Percentiles rank a stretch among this genome's conserved stretches.
These are phyloP conservation scores for Drosophila ogumai DNA, from an alignment of 1,140 invertebrate genomes.

Conservation along the genomic window DNA sequence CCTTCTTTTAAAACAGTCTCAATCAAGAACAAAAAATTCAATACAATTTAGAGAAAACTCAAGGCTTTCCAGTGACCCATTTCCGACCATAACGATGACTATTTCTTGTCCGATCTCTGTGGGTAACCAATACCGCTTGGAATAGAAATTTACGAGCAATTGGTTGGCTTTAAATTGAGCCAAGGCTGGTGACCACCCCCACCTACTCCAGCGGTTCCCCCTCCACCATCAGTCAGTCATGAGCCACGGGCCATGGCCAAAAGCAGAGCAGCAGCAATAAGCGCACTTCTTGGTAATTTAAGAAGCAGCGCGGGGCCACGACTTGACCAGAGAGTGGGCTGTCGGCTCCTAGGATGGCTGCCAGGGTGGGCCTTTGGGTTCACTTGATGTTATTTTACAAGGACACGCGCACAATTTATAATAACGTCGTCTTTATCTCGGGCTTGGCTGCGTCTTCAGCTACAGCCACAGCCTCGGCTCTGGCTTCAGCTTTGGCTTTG, in stretches of 20 bases:
- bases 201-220: too few species aligned
- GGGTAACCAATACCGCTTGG: background rate
- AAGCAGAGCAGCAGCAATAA: constrained; percentile 58
- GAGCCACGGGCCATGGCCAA: constrained; percentile 34
- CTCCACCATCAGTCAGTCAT: constrained; percentile 20
- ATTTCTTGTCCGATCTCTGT: background rate
- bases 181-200: constrained; percentile 39
- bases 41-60: background rate
- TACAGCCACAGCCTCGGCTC: background rate
- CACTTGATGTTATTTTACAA: constrained; percentile 81
- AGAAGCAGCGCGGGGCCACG: constrained; percentile 54
- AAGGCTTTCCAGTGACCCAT: background rate
- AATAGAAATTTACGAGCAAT: constrained; percentile 36
- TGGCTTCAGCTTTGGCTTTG: constrained; percentile 22
- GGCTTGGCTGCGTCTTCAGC: constrained; percentile 16
- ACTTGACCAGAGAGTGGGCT: constrained; percentile 42
- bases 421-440: constrained; percentile 58
- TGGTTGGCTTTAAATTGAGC: constrained; percentile 53
- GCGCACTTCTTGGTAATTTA: constrained; percentile 76
- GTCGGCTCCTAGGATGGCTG: background rate
- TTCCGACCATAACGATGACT: background rate
- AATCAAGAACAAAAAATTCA: background rate
- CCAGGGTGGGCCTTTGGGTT: constrained; percentile 44
- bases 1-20: background rate
- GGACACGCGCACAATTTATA: constrained; percentile 82